phyloP scores from a whole-genome alignment of 2,797 vertebrate genomes.

The Falco naumanni region DNA sequence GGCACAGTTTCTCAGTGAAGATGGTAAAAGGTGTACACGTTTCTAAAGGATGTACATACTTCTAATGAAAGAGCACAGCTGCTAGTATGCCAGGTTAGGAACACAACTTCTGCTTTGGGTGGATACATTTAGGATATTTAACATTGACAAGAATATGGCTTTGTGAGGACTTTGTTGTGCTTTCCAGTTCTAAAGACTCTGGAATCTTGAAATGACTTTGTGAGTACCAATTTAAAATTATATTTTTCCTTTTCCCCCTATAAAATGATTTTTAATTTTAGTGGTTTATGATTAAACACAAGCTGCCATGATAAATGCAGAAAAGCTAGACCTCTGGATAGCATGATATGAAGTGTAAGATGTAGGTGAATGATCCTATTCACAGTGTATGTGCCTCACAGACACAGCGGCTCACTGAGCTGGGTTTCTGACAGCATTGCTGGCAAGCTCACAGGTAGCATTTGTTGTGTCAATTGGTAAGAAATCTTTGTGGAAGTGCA shows the following conservation, averaged over 20 bases:
- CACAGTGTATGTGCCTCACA: background rate
- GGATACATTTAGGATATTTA: background rate
- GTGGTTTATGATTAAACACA: background rate
- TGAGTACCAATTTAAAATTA: background rate
- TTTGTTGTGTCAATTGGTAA: background rate
- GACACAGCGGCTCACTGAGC: background rate
- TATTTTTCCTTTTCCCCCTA: background rate
- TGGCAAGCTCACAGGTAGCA: background rate
- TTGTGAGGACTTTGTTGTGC: background rate
- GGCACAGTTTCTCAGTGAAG: background rate
- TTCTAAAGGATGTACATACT: background rate
- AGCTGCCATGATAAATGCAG: background rate
- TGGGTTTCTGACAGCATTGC: background rate
- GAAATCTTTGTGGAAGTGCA: background rate
- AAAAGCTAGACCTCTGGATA: background rate
- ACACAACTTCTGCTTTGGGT: background rate
- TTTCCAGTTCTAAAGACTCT: background rate
- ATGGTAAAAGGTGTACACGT: background rate
- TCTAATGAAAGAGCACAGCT: background rate
- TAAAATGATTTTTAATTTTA: background rate
- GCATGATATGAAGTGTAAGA: background rate
- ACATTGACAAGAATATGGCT: rapidly evolving
- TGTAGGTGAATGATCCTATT: background rate
- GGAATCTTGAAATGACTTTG: background rate
- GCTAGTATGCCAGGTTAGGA: background rate